phyloP scores from a whole-genome alignment of 2,888 invertebrate genomes.

The Ophion ellenae region DNA sequence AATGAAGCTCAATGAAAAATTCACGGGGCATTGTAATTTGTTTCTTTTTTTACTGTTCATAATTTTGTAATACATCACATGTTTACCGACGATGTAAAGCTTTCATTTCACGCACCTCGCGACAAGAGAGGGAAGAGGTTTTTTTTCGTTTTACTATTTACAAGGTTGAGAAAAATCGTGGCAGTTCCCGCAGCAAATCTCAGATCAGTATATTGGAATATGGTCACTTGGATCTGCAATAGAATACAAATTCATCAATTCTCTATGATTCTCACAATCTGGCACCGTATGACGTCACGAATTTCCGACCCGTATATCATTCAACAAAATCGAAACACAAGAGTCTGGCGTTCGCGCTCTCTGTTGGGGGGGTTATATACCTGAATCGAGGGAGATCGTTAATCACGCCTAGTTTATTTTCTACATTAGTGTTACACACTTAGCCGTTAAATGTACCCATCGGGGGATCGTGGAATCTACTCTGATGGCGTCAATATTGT shows the following conservation, averaged over 20 bases:
- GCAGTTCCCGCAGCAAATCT: conserved; percentile 71
- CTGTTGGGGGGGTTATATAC: conserved; percentile 7
- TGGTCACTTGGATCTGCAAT: conserved; percentile 79
- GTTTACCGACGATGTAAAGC: conserved; percentile 22
- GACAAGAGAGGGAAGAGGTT: conserved; percentile 51
- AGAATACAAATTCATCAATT: conserved; percentile 65
- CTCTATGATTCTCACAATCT: not conserved
- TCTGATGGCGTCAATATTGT: conserved; percentile 8
- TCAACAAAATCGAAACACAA: not conserved
- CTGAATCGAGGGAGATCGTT: conserved; percentile 29
- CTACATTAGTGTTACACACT: conserved; percentile 52
- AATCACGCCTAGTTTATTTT: conserved; percentile 58
- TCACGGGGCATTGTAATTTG: conserved; percentile 30
- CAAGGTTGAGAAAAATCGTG: conserved; percentile 73
- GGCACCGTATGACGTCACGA: not conserved
- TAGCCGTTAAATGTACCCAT: conserved; percentile 27
- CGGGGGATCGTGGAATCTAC: conserved; percentile 19
- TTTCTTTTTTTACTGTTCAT: conserved; percentile 32
- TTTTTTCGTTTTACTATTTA: conserved; percentile 72
- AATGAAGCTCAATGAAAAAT: conserved; percentile 18
- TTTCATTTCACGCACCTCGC: conserved; percentile 39
- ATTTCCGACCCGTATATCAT: not conserved
- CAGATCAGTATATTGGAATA: conserved; percentile 53
- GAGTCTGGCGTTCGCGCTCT: not conserved
- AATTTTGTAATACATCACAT: conserved; percentile 52